phyloP scores from a whole-genome alignment of 2,113 vertebrate genomes.

The Tichodroma muraria region DNA sequence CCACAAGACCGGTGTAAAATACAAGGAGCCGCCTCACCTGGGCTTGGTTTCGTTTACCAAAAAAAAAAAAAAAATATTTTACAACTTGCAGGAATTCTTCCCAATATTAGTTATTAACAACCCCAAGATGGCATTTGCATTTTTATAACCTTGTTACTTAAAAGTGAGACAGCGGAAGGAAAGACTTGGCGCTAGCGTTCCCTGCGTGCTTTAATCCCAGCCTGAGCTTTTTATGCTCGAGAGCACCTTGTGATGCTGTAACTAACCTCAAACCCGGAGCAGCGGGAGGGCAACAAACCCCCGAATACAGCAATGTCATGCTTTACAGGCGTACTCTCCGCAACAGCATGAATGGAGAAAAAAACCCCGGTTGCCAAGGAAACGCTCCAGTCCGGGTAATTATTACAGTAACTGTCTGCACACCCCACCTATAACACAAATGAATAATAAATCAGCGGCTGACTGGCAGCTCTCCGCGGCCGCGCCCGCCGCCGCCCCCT shows the following conservation, averaged over 20 bases:
- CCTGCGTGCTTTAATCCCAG: conserved; percentile 69
- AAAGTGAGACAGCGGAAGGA: conserved; percentile 50
- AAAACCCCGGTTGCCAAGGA: conserved; percentile 86
- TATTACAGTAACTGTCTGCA: conserved; percentile 98
- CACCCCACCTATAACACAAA: conserved; percentile 98
- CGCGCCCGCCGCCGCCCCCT: background rate
- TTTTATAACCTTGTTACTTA: conserved; percentile 67
- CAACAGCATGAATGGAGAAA: conserved; percentile 79
- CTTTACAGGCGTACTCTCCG: conserved; percentile 75
- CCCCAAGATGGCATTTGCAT: conserved; percentile 62
- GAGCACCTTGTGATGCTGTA: conserved; percentile 76
- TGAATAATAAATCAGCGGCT: conserved; percentile 93
- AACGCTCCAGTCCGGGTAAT: conserved; percentile 96
- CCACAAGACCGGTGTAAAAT: background rate
- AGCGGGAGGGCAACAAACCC: conserved; percentile 75
- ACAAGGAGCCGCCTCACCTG: background rate
- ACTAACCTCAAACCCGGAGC: conserved; percentile 76
- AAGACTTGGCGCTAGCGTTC: conserved; percentile 21
- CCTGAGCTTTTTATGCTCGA: conserved; percentile 73
- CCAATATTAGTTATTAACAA: conserved; percentile 46
- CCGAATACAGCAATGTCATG: conserved; percentile 85
- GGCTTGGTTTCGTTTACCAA: background rate
- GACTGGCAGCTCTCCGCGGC: conserved; percentile 86
- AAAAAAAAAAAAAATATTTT: background rate
- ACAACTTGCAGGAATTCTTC: conserved; percentile 53